Percentiles rank a stretch among this genome's conserved stretches.
These are phyloP conservation scores for Heterochromis multidens DNA, from an alignment of 2,113 vertebrate species.

Conservation along the genomic window DNA sequence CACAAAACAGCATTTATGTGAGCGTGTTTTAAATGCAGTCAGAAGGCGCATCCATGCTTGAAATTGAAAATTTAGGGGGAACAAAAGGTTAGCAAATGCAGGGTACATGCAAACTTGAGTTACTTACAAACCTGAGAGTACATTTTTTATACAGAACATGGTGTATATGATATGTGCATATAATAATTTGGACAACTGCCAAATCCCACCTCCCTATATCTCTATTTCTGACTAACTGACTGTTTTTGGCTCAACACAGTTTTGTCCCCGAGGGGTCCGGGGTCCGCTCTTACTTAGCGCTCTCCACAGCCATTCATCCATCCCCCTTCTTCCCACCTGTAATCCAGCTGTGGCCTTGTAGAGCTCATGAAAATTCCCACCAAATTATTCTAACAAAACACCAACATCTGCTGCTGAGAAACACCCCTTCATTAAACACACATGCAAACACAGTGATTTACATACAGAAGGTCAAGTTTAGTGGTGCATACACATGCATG, in stretches of 20 bases:
- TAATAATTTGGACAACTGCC: not conserved
- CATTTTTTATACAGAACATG: not conserved
- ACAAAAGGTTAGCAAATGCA: not conserved
- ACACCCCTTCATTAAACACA: conserved; percentile 1
- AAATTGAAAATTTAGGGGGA: conserved; percentile 1
- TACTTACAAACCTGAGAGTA: too few species aligned
- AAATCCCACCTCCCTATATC: not conserved
- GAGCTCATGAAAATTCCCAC: conserved; percentile 74
- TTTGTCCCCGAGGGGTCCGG: conserved; percentile 16
- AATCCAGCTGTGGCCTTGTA: conserved; percentile 70
- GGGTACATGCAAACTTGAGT: not conserved
- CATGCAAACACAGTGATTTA: conserved; percentile 26
- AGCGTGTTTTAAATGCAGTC: not conserved
- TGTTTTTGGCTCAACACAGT: conserved; percentile 12
- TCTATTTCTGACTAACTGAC: not conserved
- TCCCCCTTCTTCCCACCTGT: conserved; percentile 56
- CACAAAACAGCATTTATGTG: not conserved
- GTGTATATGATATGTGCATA: not conserved
- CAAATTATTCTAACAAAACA: conserved; percentile 71
- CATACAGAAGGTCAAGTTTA: not conserved
- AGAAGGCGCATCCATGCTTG: not conserved
- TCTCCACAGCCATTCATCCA: not conserved
- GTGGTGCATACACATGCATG: not conserved
- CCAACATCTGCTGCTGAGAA: conserved; percentile 62
- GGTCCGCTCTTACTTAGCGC: conserved; percentile 3